Evolutionary conservation across 1,140 invertebrate genomes (phyloP).

Genomic region (Triops cancriformis): DNA sequence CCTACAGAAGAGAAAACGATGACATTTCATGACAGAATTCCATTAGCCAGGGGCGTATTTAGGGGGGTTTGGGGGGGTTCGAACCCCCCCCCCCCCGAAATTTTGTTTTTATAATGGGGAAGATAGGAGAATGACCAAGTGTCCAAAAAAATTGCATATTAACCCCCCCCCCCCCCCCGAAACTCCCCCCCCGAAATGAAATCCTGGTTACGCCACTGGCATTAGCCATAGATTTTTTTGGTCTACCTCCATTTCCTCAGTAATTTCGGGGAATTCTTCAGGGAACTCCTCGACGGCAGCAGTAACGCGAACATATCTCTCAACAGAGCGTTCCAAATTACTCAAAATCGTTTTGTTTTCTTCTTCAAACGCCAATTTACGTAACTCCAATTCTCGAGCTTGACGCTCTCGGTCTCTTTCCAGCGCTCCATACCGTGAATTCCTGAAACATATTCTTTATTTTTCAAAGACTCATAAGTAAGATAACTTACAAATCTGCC

Average conservation of each 20-base stretch:
- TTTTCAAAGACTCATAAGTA: not conserved
- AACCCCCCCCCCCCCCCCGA: too few relatives aligned
- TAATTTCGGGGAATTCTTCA: conserved; percentile 31
- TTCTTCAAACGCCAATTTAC: not conserved
- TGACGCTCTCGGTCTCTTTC: not conserved
- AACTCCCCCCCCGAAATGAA: too few relatives aligned
- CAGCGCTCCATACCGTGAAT: not conserved
- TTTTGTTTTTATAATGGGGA: too few relatives aligned
- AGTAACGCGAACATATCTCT: not conserved
- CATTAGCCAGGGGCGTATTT: too few relatives aligned
- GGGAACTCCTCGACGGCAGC: conserved; percentile 26
- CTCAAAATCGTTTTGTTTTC: not conserved
- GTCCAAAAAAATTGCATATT: not conserved
- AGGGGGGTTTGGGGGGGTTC: too few relatives aligned
- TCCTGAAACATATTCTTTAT: not conserved
- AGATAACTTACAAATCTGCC: not conserved
- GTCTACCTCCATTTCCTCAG: conserved; percentile 30
- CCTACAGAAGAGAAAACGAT: too few relatives aligned
- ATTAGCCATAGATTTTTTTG: not conserved
- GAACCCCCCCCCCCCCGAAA: too few relatives aligned
- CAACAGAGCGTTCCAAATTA: not conserved
- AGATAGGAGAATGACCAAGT: too few relatives aligned
- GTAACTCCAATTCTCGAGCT: not conserved
- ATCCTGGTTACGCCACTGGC: too few relatives aligned
- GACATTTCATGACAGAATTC: too few relatives aligned